Conservation (phyloP, 2,797 vertebrate species). For the Podargus strigoides region DNA sequence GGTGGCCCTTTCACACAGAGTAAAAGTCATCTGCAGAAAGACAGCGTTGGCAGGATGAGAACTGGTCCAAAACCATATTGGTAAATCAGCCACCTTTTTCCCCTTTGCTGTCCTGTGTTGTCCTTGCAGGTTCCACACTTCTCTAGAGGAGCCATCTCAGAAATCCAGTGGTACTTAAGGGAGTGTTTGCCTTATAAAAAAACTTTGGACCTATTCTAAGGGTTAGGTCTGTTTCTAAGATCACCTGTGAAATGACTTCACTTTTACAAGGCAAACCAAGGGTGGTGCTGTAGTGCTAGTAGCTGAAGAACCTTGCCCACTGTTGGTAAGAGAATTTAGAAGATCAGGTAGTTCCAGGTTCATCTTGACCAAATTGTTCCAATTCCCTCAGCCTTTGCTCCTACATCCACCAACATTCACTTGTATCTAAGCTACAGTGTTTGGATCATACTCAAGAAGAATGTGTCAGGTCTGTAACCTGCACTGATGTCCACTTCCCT, state of each 20-base stretch:
- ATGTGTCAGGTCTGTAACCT: neutral
- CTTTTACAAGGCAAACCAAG: neutral
- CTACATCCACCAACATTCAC: neutral
- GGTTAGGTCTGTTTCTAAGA: neutral
- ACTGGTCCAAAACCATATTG: accelerated
- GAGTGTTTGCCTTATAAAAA: neutral
- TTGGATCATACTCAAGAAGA: neutral
- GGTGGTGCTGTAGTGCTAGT: neutral
- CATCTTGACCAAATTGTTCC: neutral
- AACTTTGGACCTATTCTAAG: neutral
- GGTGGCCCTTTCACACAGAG: neutral
- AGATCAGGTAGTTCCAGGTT: neutral
- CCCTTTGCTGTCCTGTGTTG: neutral
- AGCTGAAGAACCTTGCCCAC: neutral
- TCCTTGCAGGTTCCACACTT: neutral
- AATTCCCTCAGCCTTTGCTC: neutral
- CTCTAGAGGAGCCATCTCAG: neutral
- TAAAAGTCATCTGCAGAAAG: neutral
- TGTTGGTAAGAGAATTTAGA: neutral
- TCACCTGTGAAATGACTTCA: neutral
- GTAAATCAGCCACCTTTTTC: neutral
- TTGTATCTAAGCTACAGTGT: neutral
- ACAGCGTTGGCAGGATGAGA: neutral
- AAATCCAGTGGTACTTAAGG: neutral
- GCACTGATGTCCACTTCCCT: neutral